phyloP scores from a whole-genome alignment of 2,113 vertebrate genomes.

The Gymnocephalus cernua region DNA sequence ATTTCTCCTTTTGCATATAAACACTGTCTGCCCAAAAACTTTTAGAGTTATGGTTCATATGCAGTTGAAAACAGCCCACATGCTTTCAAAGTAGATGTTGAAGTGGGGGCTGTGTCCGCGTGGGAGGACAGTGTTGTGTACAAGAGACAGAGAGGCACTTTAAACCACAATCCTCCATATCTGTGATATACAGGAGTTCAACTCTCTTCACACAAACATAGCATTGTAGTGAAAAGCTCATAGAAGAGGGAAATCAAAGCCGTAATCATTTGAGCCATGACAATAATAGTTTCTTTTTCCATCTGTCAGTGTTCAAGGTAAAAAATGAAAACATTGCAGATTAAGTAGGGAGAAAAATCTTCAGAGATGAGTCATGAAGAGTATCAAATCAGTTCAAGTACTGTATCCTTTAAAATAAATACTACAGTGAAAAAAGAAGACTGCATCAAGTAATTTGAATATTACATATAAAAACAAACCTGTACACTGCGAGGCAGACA shows the following conservation, averaged over 20 bases:
- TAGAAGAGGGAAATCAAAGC: background rate
- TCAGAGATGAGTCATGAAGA: slow-evolving; percentile 43
- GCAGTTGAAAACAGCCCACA: slow-evolving; percentile 49
- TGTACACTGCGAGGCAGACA: background rate
- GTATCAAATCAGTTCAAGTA: slow-evolving; percentile 26
- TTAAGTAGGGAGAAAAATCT: background rate
- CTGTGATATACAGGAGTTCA: slow-evolving; percentile 35
- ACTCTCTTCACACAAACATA: slow-evolving; percentile 7
- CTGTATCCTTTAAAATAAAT: background rate
- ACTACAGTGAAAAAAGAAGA: background rate
- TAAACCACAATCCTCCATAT: slow-evolving; percentile 35
- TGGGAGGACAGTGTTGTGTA: slow-evolving; percentile 63
- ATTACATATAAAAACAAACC: background rate
- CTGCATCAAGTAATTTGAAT: background rate
- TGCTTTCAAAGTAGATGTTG: slow-evolving; percentile 50
- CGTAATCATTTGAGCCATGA: background rate
- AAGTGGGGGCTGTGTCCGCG: slow-evolving; percentile 38
- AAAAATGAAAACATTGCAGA: slow-evolving; percentile 20
- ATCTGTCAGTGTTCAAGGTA: slow-evolving; percentile 13
- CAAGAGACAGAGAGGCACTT: slow-evolving; percentile 44
- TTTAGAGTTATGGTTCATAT: slow-evolving; percentile 30
- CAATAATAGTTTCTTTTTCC: slow-evolving; percentile 8
- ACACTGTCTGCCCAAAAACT: slow-evolving; percentile 10
- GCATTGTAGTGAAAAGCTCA: background rate
- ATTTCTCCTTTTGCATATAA: slow-evolving; percentile 32